Base-by-base conservation (phyloP, 1,140 invertebrate species). In the Agrypnia vestita region DNA sequence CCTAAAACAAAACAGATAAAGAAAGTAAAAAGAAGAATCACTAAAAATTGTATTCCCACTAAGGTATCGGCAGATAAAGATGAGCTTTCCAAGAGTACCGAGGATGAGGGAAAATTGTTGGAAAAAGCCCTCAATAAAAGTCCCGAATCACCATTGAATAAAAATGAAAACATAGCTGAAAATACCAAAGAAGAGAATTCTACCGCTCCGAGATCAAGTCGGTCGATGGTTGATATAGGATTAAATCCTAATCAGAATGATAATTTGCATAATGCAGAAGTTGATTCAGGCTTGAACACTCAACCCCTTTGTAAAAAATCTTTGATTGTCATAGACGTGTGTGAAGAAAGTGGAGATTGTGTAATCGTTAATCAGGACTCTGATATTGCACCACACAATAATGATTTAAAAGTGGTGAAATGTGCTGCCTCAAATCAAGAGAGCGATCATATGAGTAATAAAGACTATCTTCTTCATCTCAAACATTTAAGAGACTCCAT, bases 71-170 rank as follows among this genome's bases (percentile, higher is more conserved):
- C 1, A 35, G 6, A 1, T 6, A 69, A 17, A 3, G 62, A 67
- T 49, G 49, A 73, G 4, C 19, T 73, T 13, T 73, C 69, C 11
- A 72, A 59, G 15, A 74, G 76, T 19, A 72, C 77, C 11, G 59
- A 78, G 56, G 62, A 53, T 21, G 76, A 78, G 43, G 76, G 53
- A 10, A 81, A 78, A 44, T 46, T 75, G 46, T 15, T 81, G 43
- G 80, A 81, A 81, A 59, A 78, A 55, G 80, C 80, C 3, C 73
- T 80, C 15, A 71, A 67, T 64, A 49, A 64, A 67, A 76, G 35
- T 10, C 44, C 7, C 21, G 75, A 46, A 44, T 51, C 43, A 53
- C 51, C 12, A 53, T 13, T 15, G 15, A 53, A 53, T 8, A 15
- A 15, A 53, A 8, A 3, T 13, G 51, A 13, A 13, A 15, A 8